Evolutionary conservation across 2,113 vertebrate genomes (phyloP).

Genomic region (Erythrolamprus reginae): DNA sequence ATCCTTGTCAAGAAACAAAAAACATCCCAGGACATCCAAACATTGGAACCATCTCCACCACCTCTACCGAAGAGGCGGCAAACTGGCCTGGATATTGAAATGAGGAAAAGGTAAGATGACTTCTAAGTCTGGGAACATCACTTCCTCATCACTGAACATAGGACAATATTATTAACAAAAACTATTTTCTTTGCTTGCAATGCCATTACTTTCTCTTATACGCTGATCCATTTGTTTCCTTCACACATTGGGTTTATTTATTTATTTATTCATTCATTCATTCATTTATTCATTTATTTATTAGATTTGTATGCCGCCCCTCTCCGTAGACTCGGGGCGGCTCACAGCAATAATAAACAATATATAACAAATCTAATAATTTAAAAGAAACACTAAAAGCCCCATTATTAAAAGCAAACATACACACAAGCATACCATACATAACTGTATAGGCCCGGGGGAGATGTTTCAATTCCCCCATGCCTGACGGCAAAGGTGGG

Average conservation of each 20-base stretch:
- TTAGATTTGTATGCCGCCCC: too few species aligned
- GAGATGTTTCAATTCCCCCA: too few species aligned
- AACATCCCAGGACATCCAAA: conserved; percentile 46
- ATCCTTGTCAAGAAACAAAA: conserved; percentile 52
- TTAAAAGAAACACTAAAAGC: too few species aligned
- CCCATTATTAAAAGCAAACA: too few species aligned
- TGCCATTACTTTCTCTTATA: not conserved
- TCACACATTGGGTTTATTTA: not conserved
- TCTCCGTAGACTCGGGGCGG: too few species aligned
- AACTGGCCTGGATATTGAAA: conserved; percentile 76
- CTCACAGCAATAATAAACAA: too few species aligned
- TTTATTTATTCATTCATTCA: too few species aligned
- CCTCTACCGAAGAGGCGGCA: conserved; percentile 87
- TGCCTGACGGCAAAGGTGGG: too few species aligned
- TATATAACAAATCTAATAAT: too few species aligned
- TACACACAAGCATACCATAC: too few species aligned
- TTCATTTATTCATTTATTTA: too few species aligned
- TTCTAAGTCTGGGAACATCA: not conserved
- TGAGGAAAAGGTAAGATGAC: conserved; percentile 78
- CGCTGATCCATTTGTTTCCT: not conserved
- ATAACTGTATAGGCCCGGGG: too few species aligned
- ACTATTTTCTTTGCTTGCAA: not conserved
- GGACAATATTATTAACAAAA: not conserved
- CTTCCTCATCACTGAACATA: not conserved
- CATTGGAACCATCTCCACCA: conserved; percentile 71